phyloP scores from a whole-genome alignment of 2,888 invertebrate species.

The Athrips mouffetella region DNA sequence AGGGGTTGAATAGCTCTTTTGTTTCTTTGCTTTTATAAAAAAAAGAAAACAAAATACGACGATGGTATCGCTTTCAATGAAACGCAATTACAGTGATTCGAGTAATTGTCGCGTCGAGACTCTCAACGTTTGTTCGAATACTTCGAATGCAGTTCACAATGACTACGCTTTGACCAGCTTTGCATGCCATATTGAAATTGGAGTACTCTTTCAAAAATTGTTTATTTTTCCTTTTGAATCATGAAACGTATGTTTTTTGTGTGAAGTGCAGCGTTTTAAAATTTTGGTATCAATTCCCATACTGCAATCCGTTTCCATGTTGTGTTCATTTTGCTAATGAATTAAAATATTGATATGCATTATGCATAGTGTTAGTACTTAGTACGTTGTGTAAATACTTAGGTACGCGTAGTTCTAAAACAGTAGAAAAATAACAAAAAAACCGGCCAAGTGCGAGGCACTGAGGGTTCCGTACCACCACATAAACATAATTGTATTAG shows the following conservation, averaged over 20 bases:
- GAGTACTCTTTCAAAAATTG: constrained; percentile 47
- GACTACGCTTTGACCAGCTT: constrained; percentile 64
- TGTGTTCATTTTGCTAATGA: constrained; percentile 45
- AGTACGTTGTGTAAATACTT: no score
- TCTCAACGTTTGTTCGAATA: constrained; percentile 59
- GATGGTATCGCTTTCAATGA: constrained; percentile 72
- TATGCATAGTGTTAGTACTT: no score
- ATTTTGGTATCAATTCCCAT: constrained; percentile 3
- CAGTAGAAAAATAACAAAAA: no score
- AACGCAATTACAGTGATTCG: constrained; percentile 68
- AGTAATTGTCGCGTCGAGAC: constrained; percentile 64
- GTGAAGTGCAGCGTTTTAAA: constrained; percentile 7
- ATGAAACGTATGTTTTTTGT: neutral
- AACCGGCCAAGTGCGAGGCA: no score
- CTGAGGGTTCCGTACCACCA: no score
- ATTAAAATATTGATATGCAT: no score
- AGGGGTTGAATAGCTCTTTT: constrained; percentile 56
- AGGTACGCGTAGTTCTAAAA: no score
- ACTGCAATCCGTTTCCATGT: constrained; percentile 26
- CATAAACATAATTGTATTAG: no score
- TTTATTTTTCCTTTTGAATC: constrained; percentile 18
- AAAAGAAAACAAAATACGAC: constrained; percentile 52
- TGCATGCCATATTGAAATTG: constrained; percentile 65
- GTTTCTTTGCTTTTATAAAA: constrained; percentile 52
- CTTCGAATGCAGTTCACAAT: constrained; percentile 54